Evolutionary conservation across 2,113 vertebrate genomes (phyloP), one percentile per base, ranked within the genome.

Genomic region (Eolophus roseicapilla): DNA sequence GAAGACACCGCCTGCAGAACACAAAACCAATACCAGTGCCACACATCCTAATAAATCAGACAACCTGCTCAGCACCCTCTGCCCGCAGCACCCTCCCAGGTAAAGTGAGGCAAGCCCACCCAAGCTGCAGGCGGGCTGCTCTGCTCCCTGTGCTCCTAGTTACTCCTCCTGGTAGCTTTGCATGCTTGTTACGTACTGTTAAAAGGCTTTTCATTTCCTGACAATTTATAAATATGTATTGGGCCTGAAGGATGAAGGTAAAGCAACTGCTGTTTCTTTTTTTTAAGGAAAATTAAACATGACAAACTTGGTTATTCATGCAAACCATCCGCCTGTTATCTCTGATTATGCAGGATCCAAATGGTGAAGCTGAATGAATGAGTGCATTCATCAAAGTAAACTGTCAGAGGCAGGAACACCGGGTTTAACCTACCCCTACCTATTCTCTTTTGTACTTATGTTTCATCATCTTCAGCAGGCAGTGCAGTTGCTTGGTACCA

Each of bases 281-380:
- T 98, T 96, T 96, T 93, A 96, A 97, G 96, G 96, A 97, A 97
- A 98, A 98, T 98, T 96, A 98, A 96, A 94, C 96, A 97, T 96
- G 98, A 97, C 97, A 97, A 97, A 97, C 96, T 98, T 97, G 96
- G 97, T 98, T 98, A 98, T 97, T 98, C 97, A 98, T 97, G 97
- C 97, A 97, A 96, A 95, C 97, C 97, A 94, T 97, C 97, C 94
- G 94, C 96, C 97, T 96, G 97, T 82, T 95, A 93, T 93, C 94
- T 95, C 95, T 97, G 97, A 98, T 98, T 98, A 97, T 97, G 96
- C 97, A 97, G 97, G 96, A 96, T 73, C 44, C 97, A 96, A 96
- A 97, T 94, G 96, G 97, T 93, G 97, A 95, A 94, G 87, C 92
- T 95, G 97, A 97, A 96, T 92, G 95, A 96, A 97, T 92, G 96